phyloP scores from a whole-genome alignment of 2,113 vertebrate species.

The Sterrhoptilus dennistouni region DNA sequence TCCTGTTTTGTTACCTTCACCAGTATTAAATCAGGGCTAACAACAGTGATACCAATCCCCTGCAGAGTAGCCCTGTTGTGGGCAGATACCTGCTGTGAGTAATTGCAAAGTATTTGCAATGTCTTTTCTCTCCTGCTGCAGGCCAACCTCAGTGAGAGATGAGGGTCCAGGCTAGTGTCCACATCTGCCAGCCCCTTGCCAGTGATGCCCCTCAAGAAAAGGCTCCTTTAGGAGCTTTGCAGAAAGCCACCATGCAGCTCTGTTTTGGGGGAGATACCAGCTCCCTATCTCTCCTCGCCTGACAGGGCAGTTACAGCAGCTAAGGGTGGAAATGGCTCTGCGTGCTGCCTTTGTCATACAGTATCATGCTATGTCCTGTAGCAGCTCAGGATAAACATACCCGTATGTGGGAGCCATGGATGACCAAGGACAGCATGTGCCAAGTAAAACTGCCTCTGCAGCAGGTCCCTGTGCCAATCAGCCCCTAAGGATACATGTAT shows the following conservation, averaged over 20 bases:
- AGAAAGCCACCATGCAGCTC: not conserved
- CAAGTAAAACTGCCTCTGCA: not conserved
- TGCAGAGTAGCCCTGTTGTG: not conserved
- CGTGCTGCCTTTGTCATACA: not conserved
- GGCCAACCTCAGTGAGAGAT: not conserved
- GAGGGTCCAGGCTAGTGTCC: not conserved
- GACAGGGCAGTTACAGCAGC: not conserved
- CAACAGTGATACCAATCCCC: not conserved
- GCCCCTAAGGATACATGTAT: not conserved
- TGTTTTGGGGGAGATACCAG: not conserved
- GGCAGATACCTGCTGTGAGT: not conserved
- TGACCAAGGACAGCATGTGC: not conserved
- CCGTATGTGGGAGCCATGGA: rapidly evolving
- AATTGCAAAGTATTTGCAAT: not conserved
- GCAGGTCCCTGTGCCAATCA: rapidly evolving
- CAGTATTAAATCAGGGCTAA: not conserved
- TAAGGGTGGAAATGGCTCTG: not conserved
- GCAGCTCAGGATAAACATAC: not conserved
- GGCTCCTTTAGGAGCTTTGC: not conserved
- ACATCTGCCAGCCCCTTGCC: not conserved
- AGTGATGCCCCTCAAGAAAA: not conserved
- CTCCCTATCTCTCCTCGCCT: not conserved
- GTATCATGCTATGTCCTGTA: rapidly evolving
- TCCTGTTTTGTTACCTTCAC: not conserved
- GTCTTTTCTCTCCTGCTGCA: not conserved